Evolutionary conservation across 2,797 vertebrate genomes (phyloP), one percentile per base, ranked within the genome.

Genomic region (Synanceia verrucosa): DNA sequence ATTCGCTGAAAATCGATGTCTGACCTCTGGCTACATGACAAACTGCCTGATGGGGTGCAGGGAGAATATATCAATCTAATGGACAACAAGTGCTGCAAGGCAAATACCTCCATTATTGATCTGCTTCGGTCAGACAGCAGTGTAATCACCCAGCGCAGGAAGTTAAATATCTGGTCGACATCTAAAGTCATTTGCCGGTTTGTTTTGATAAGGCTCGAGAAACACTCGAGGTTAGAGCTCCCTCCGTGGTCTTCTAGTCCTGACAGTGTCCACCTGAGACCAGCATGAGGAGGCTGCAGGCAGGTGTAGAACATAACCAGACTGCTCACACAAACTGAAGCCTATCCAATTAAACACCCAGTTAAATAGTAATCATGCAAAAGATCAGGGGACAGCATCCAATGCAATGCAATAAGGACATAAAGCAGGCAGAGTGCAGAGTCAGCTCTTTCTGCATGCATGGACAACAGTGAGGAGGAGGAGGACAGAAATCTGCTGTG

Each of bases 1-100:
- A 13, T 68, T 65, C 47, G 33, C 61, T 67, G 47, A 53, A 82
- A 87, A 90, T 88, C 65, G 5, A 84, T 79, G 34, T 14, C 41
- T 47, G 47, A 74, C 76, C 58, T 50, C 66, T 70, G 77, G 57
- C 68, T 53, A 56, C 58, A 73, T 84, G 83, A 85, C 58, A 71
- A 86, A 82, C 37, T 55, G 65, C 28, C 52, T 76, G 48, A 51
- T 58, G 37, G 81, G 59, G 41, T 44, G 39, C 47, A 33, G 44
- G 12, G 56, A 64, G 41, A 7, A 61, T 57, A 39, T 9, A 53
- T 19, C 50, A 77, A 82, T 71, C 51, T 66, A 84, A 82, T 61
- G 66, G 60, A 63, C 55, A 56, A 75, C 29, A 58, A 76, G 62
- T 33, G 78, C 79, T 83, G 62, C 34, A 44, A 68, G 56, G 41